Percentiles rank a stretch among this genome's conserved stretches.
These are phyloP conservation scores for Piscicola geometra DNA, from an alignment of 2,888 invertebrate species.

Conservation along the genomic window DNA sequence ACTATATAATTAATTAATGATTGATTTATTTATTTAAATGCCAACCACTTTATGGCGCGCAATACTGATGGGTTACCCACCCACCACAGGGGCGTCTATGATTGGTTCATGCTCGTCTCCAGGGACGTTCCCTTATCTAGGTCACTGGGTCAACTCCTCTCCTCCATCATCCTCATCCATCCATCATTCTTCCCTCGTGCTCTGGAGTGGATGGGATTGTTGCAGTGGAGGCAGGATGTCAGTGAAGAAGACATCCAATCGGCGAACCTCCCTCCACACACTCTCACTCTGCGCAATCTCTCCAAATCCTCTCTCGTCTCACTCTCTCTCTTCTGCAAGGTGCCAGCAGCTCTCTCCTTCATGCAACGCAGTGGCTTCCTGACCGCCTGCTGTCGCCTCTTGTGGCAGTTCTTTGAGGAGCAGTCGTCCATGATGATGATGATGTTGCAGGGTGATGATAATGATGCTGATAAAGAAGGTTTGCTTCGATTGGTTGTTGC, in stretches of 20 bases:
- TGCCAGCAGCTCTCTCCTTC: constrained; percentile 70
- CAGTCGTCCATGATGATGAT: no score
- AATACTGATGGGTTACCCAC: no score
- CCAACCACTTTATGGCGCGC: no score
- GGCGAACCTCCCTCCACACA: constrained; percentile 52
- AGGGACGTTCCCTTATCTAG: constrained; percentile 69
- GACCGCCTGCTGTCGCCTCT: constrained; percentile 51
- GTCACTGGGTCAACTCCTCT: constrained; percentile 77
- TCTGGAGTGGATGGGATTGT: constrained; percentile 67
- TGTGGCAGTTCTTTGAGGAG: constrained; percentile 52
- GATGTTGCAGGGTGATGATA: no score
- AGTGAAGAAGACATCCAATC: constrained; percentile 21
- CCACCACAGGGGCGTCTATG: constrained; percentile 64
- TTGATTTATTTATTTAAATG: no score
- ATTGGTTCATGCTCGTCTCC: constrained; percentile 70
- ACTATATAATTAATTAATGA: no score
- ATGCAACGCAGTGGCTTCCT: constrained; percentile 72
- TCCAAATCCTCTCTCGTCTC: constrained; percentile 64
- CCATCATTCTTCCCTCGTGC: constrained; percentile 72
- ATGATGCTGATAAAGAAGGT: no score
- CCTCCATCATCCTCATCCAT: constrained; percentile 77
- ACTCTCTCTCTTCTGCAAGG: constrained; percentile 74
- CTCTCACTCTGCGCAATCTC: constrained; percentile 40
- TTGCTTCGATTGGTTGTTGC: no score
- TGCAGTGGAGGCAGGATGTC: constrained; percentile 47